phyloP scores from a whole-genome alignment of 2,113 vertebrate species.

The Taurulus bubalis region DNA sequence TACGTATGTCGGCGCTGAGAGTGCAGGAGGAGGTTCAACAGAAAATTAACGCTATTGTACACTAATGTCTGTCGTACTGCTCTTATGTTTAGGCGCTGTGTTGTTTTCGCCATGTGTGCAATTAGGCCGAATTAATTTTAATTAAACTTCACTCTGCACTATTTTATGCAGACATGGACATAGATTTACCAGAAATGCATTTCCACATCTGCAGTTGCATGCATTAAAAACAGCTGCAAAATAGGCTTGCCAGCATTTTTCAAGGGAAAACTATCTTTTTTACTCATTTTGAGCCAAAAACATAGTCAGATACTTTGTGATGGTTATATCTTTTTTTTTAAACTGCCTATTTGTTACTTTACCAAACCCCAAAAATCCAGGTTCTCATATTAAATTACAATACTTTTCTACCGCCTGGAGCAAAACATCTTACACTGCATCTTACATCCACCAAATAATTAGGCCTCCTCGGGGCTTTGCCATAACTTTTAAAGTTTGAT shows the following conservation, averaged over 20 bases:
- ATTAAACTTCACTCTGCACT: not conserved
- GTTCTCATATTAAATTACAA: slow-evolving; percentile 1
- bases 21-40: not conserved
- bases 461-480: slow-evolving; percentile 13
- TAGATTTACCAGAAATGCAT: not conserved
- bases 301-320: not conserved
- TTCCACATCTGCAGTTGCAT: not conserved
- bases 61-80: not conserved
- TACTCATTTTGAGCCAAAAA: not conserved
- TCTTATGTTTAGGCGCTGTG: not conserved
- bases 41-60: not conserved
- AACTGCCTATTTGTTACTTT: slow-evolving; percentile 14
- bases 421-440: slow-evolving; percentile 20
- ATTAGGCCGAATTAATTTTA: not conserved
- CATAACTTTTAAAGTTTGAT: slow-evolving; percentile 6
- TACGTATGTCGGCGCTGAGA: too few relatives aligned
- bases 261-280: too few relatives aligned
- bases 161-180: not conserved
- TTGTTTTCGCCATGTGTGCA: not conserved
- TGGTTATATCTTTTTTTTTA: slow-evolving; percentile 33
- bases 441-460: slow-evolving; percentile 31
- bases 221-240: not conserved
- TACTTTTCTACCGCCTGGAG: slow-evolving; percentile 1
- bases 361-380: slow-evolving; percentile 10
- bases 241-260: too few relatives aligned